Evolutionary conservation across 2,113 vertebrate genomes (phyloP), one percentile per base, ranked within the genome.

Genomic region (Gymnogyps californianus): DNA sequence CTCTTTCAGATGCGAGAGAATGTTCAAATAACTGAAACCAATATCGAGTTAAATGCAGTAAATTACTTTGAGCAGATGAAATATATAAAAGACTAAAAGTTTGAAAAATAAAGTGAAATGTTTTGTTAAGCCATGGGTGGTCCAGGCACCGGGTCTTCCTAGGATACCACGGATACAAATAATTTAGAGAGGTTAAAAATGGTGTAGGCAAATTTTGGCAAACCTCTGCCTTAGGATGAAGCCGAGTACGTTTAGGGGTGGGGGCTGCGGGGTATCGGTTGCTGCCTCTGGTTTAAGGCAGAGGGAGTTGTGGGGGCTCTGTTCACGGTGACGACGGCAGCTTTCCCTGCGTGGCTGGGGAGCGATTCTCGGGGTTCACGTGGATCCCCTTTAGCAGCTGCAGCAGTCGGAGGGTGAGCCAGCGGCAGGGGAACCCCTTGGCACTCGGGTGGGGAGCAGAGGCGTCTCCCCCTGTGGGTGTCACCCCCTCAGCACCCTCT

Each of bases 171-270:
- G 5, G 57, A 3, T 59, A 40, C 10, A 34, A 40, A 17, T 40
- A 26, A 36, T 62, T 72, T 17, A 34, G 61, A 64, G 52, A 83
- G 85, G 46, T 31, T 65, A 5, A 46, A 74, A 52, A 17, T 1
- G 20, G 10, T 3, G 28, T 7, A 40, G 83, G 65, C 4, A 6
- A 22, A 7, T 38, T 55, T 61, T 52, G 57, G 74, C 67, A 34
- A 28, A 83, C 6, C 32, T 65, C 31, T 76, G 78, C 67, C 52
- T 28, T 8, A 4, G 83, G 74, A 15, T n/a, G 55, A 32, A 36
- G 72, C 31, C 0, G 13, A 47, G 65, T 3, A 8, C 13, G 0
- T 42, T 64, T 16, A 1, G 17, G 52, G 20, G 18, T 19, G 19
- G 6, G 40, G 82, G 25, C 7, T 0, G 13, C 0, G 20, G 65